Base-by-base conservation (phyloP, 23 tunicate genomes). In the Trididemnum clinides region DNA sequence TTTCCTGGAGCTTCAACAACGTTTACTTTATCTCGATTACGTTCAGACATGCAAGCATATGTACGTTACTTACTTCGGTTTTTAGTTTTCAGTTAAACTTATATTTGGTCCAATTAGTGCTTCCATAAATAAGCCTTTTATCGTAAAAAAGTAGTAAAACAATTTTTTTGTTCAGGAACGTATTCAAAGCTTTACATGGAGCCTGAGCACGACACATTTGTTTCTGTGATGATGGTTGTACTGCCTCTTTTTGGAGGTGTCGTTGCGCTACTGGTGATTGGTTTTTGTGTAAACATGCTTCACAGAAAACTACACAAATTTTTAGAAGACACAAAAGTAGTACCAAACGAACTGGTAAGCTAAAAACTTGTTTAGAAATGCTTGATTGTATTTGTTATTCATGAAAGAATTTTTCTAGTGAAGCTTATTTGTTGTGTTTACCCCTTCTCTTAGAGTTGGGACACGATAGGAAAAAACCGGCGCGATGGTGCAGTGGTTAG, bases 331-430 rank as follows among this genome's bases (percentile, higher is more conserved):
- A 82, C 86, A 20, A 82, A 82, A 28, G 31, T 10, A 33, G 33
- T 82, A 0, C 86, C 86, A 1, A 59, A 64, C 2, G 74, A 82
- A 10, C 27, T 82, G 86, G 86, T 82, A 38, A 62, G 86, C 25
- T 19, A 59, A 10, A 15, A n/a, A 10, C 5, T 59, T 44, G 15
- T 7, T 44, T 44, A 7, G 27, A n/a, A n/a, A n/a, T n/a, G n/a
- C n/a, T n/a, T n/a, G n/a, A n/a, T 44, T 10, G 54, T 7, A 44
- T 44, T 44, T 44, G 10, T 44, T 44, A 44, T 7, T 7, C 10
- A 44, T 44, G 10, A 44, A 7, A 7, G 10, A 7, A 44, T 44
- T 10, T 44, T 44, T 44, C 54, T 10, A 44, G 54, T 44, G 54
- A 44, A 44, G 54, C 15, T 62, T n/a, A n/a, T n/a, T n/a, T n/a